Conservation (phyloP, 2,113 vertebrate species). For the Ovis canadensis region DNA sequence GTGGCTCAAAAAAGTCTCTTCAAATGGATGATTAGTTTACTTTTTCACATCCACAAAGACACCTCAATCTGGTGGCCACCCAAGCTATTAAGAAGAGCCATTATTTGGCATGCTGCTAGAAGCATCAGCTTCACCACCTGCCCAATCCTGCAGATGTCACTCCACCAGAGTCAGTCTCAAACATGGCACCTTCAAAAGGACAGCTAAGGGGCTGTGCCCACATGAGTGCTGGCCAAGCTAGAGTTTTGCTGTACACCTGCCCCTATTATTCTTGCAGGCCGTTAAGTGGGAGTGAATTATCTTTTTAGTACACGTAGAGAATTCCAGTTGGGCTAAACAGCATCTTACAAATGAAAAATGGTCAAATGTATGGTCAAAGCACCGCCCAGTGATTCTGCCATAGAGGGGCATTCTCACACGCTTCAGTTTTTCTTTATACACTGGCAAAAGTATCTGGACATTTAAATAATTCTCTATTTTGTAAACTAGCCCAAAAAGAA, state of each 20-base stretch:
- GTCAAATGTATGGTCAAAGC: background rate
- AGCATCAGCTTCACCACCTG: conserved; percentile 48
- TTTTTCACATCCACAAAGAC: conserved; percentile 66
- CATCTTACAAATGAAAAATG: conserved; percentile 31
- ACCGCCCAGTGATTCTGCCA: background rate
- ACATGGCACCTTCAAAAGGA: conserved; percentile 47
- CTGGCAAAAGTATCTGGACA: background rate
- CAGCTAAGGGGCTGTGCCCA: conserved; percentile 13
- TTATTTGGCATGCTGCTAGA: conserved; percentile 41
- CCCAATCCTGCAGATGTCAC: conserved; percentile 43
- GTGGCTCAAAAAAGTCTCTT: conserved; percentile 40
- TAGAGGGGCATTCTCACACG: background rate
- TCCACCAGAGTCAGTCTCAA: conserved; percentile 12
- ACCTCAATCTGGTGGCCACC: conserved; percentile 58
- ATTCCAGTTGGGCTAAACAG: conserved; percentile 39
- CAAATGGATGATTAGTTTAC: conserved; percentile 53
- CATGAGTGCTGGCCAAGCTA: conserved; percentile 17
- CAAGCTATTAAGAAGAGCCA: conserved; percentile 55
- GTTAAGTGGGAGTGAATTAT: conserved; percentile 21
- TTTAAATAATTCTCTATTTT: background rate
- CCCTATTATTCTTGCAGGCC: conserved; percentile 18
- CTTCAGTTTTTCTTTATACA: background rate
- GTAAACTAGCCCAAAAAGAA: background rate
- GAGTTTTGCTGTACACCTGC: conserved; percentile 43
- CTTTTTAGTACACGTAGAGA: conserved; percentile 19